phyloP scores from a whole-genome alignment of 2,888 invertebrate species.

The Oscheius sp. region DNA sequence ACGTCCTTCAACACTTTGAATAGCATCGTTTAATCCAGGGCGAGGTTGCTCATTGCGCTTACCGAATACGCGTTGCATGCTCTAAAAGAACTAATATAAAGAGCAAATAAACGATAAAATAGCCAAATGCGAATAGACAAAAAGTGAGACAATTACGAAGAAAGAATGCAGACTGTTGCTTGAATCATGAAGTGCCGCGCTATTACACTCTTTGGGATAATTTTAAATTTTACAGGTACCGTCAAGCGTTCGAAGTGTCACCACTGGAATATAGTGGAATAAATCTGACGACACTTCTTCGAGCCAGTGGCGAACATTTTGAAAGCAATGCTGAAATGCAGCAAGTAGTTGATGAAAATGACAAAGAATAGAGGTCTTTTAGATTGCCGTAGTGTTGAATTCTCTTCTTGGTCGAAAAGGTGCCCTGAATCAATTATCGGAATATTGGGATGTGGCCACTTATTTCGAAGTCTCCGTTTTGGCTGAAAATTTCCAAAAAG shows the following conservation, averaged over 20 bases:
- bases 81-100: neutral
- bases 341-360: slow-evolving; percentile 58
- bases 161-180: too few species aligned
- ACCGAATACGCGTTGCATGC: slow-evolving; percentile 70
- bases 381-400: slow-evolving; percentile 87
- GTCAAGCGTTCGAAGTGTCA: slow-evolving; percentile 89
- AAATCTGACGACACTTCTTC: slow-evolving; percentile 94
- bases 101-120: neutral
- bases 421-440: slow-evolving; percentile 88
- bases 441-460: slow-evolving; percentile 98
- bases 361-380: too few species aligned
- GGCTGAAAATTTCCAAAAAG: slow-evolving; percentile 95
- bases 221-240: slow-evolving; percentile 69
- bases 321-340: slow-evolving; percentile 77
- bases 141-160: too few species aligned
- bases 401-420: slow-evolving; percentile 98
- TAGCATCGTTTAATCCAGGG: slow-evolving; percentile 91
- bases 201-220: too few species aligned
- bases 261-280: slow-evolving; percentile 99
- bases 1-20: slow-evolving; percentile 81
- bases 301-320: slow-evolving; percentile 95
- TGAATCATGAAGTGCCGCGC: too few species aligned
- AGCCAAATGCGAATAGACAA: too few species aligned
- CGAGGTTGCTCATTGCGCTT: slow-evolving; percentile 83
- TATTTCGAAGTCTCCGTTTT: slow-evolving; percentile 82